Evolutionary conservation across 2,113 vertebrate genomes (phyloP).

Genomic region (Hippocampus mohnikei): DNA sequence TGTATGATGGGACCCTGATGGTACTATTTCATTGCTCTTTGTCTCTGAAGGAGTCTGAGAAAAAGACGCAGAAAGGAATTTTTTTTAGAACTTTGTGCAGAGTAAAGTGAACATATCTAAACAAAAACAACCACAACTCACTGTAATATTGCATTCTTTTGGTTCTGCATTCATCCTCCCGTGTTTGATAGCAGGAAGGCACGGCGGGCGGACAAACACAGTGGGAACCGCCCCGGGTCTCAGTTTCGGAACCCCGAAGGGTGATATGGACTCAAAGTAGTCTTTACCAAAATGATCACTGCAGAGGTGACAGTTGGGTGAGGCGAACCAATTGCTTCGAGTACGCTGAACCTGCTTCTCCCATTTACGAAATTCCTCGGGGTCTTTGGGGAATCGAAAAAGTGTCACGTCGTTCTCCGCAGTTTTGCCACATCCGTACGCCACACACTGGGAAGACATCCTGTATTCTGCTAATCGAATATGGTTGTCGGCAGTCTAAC

Average conservation of each 20-base stretch:
- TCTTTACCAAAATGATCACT: slow-evolving; percentile 74
- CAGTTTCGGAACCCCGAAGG: slow-evolving; percentile 47
- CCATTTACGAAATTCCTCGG: slow-evolving; percentile 67
- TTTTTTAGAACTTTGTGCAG: neutral
- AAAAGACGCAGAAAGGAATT: neutral
- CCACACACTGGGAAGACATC: slow-evolving; percentile 72
- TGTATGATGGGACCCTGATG: neutral
- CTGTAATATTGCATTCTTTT: slow-evolving; percentile 13
- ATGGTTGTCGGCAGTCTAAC: neutral
- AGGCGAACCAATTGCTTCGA: slow-evolving; percentile 61
- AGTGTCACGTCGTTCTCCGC: slow-evolving; percentile 60
- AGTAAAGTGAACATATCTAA: neutral
- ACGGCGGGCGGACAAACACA: slow-evolving; percentile 65
- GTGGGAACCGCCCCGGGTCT: slow-evolving; percentile 68
- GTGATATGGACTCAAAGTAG: slow-evolving; percentile 63
- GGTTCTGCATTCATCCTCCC: slow-evolving; percentile 20
- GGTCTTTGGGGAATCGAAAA: slow-evolving; percentile 73
- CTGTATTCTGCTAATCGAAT: neutral
- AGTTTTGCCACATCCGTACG: slow-evolving; percentile 72
- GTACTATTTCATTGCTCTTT: slow-evolving; percentile 4
- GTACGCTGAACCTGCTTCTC: slow-evolving; percentile 75
- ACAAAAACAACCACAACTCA: slow-evolving; percentile 33
- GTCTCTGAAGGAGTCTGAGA: slow-evolving; percentile 13
- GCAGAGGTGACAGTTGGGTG: slow-evolving; percentile 65
- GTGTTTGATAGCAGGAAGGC: slow-evolving; percentile 53